Evolutionary conservation across 1,140 invertebrate genomes (phyloP), one percentile per base, ranked within the genome.

Genomic region (Drosophila teissieri): DNA sequence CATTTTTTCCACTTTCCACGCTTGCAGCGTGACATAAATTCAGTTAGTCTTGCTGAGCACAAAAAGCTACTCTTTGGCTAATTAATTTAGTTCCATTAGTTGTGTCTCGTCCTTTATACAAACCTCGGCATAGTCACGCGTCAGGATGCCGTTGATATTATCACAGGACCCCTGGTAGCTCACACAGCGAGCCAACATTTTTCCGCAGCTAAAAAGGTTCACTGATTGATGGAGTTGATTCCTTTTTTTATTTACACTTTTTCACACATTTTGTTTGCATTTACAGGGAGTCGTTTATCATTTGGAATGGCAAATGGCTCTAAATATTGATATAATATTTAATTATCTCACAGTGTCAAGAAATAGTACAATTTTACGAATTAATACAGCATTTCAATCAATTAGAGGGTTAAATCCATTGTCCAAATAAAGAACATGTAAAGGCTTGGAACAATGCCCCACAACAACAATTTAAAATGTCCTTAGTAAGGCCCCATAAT

Each of bases 161-260:
- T 92, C 92, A 56, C 89, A 86, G 60, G 91, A 92, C 22, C 91
- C 91, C 65, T 92, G 91, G 46, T 85, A 82, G 42, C 90, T 92
- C 14, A 92, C 91, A 42, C 92, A 92, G 17, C 91, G 90, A 31
- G 68, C 91, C 84, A 92, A 65, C 92, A 92, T 92, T 40, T 64
- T 39, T 39, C 17, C 27, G 19, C 8, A 14, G 12, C 10, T 15
- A 31, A 53, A 46, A 46, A 53, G 44, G 42, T 76, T 49, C 22
- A 34, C 46, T 62, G 57, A 36, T 73, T 60, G 34, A 73, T 62
- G 31, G 4, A 31, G 37, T 40, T 44, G 40, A 39, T 56, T 12
- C 7, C 37, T 52, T 48, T 44, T 11, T 57, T 48, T 36, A 17
- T 39, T 46, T 44, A 48, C 39, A 52, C 22, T 52, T 45, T 45